Percentiles rank a stretch among this genome's conserved stretches.
These are phyloP conservation scores for Caenorhabditis sp. DNA, from an alignment of 2,888 invertebrate genomes.

Conservation along the genomic window DNA sequence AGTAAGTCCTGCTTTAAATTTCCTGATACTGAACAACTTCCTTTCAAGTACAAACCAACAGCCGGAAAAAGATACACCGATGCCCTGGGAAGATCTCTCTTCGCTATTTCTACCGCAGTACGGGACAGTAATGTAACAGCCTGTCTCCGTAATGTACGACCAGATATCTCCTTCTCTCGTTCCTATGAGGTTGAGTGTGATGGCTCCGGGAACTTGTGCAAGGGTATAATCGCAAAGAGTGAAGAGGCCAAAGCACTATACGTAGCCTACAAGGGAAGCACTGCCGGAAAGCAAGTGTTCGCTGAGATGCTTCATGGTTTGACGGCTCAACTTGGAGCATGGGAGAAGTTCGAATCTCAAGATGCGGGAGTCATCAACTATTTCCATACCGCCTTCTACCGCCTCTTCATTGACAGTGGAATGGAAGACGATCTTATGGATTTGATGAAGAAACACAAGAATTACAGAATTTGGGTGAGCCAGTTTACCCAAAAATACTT, in stretches of 20 bases:
- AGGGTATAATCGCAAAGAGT: slow-evolving; percentile 80
- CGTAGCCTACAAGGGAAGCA: slow-evolving; percentile 81
- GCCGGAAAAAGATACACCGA: slow-evolving; percentile 82
- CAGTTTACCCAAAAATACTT: not conserved
- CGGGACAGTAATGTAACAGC: slow-evolving; percentile 76
- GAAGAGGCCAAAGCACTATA: slow-evolving; percentile 81
- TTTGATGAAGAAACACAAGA: slow-evolving; percentile 80
- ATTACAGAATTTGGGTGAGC: slow-evolving; percentile 80
- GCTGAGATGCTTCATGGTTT: slow-evolving; percentile 81
- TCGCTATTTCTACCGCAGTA: slow-evolving; percentile 78
- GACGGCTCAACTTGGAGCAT: slow-evolving; percentile 82
- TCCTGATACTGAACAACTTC: not conserved
- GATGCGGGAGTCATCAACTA: slow-evolving; percentile 83
- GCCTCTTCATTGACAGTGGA: slow-evolving; percentile 79
- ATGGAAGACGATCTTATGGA: slow-evolving; percentile 81
- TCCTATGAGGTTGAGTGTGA: slow-evolving; percentile 82
- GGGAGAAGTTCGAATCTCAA: slow-evolving; percentile 81
- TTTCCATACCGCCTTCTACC: slow-evolving; percentile 80
- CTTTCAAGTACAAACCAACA: slow-evolving; percentile 66
- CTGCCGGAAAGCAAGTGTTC: slow-evolving; percentile 80
- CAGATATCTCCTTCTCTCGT: slow-evolving; percentile 78
- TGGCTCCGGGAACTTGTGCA: slow-evolving; percentile 75
- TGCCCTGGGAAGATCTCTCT: slow-evolving; percentile 80
- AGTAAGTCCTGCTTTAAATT: slow-evolving; percentile 50
- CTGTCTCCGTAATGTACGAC: slow-evolving; percentile 79